These are phyloP conservation scores for Trachelus stipa DNA, from an alignment of 2,888 invertebrate genomes.

Conservation along the genomic window DNA sequence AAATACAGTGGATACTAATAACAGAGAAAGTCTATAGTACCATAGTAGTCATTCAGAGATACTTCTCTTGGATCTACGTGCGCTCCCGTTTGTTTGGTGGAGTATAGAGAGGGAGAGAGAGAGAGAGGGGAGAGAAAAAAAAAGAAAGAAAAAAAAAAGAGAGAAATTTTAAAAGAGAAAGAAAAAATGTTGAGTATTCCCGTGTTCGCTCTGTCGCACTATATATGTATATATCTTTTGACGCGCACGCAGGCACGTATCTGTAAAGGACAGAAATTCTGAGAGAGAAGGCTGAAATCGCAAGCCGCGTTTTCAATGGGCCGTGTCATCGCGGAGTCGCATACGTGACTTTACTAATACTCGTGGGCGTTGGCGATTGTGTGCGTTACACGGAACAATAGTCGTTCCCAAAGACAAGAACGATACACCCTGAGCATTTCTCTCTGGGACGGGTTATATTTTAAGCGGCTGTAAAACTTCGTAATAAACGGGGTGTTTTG, in stretches of 20 bases:
- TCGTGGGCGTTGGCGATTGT: background rate
- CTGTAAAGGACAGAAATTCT: conserved; percentile 10
- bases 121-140: background rate
- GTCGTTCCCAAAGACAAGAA: conserved; percentile 11
- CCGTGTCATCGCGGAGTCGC: conserved; percentile 44
- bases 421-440: conserved; percentile 16
- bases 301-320: conserved; percentile 43
- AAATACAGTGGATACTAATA: conserved; percentile 56
- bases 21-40: conserved; percentile 53
- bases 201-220: background rate
- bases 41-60: conserved; percentile 43
- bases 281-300: background rate
- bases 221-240: background rate
- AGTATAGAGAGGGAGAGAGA: background rate
- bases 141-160: conserved; percentile 5
- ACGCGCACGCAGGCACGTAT: conserved; percentile 1
- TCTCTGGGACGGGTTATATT: conserved; percentile 41
- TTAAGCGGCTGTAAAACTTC: conserved; percentile 53
- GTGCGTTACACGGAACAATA: conserved; percentile 20
- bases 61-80: conserved; percentile 46
- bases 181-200: background rate
- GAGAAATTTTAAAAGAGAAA: conserved; percentile 12
- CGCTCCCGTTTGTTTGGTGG: conserved; percentile 43
- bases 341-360: conserved; percentile 17
- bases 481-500: conserved; percentile 51